A percentile compares a stretch with the other conserved stretches of the same genome.
Conservation (phyloP, 1,140 invertebrate species). For the Colletes gigas region DNA sequence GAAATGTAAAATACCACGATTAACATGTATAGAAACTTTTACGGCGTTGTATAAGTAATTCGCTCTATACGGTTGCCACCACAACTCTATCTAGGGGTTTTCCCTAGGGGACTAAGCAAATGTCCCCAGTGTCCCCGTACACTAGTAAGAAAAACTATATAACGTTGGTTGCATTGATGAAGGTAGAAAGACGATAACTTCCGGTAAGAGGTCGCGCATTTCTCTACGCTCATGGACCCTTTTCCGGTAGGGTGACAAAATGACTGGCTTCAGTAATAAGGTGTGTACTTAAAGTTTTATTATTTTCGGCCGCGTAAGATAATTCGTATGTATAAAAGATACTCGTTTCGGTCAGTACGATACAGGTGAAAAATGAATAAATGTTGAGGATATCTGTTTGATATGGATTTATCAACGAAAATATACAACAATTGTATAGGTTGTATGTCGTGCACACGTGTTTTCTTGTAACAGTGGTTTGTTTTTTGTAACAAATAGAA, state of each 20-base stretch:
- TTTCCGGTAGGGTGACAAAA: conserved; percentile 72
- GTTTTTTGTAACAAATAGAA: not conserved
- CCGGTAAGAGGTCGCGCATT: conserved; percentile 36
- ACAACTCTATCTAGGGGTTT: too few relatives aligned
- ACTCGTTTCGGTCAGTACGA: not conserved
- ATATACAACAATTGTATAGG: not conserved
- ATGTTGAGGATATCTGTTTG: not conserved
- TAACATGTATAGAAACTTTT: not conserved
- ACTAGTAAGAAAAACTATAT: not conserved
- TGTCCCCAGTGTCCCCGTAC: too few relatives aligned
- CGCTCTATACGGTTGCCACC: too few relatives aligned
- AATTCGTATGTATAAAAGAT: not conserved
- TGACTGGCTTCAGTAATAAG: conserved; percentile 78
- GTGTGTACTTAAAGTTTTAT: conserved; percentile 65
- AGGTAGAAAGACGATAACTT: conserved; percentile 17
- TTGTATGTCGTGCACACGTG: conserved; percentile 52
- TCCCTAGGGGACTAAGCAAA: too few relatives aligned
- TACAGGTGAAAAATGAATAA: not conserved
- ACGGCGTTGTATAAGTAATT: not conserved
- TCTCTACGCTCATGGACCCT: conserved; percentile 32
- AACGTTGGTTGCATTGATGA: conserved; percentile 23
- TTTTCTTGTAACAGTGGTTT: conserved; percentile 6
- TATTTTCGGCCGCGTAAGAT: conserved; percentile 34
- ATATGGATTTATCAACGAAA: not conserved
- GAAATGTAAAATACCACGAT: not conserved